Conservation (phyloP, 2,888 invertebrate genomes). For the Thera britannica region DNA sequence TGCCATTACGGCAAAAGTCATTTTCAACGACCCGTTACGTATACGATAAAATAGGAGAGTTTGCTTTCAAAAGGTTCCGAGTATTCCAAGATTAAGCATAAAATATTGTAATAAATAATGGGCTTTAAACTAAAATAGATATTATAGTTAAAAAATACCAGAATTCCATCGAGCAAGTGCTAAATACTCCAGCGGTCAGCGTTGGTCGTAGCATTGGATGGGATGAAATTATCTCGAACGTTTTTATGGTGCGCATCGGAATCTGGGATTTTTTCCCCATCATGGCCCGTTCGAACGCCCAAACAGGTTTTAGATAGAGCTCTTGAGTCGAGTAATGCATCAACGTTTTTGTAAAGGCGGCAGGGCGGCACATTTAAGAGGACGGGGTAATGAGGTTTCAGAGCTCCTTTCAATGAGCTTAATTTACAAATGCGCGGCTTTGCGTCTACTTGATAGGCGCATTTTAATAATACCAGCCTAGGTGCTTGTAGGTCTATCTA, state of each 20-base stretch:
- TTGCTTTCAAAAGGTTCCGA: neutral
- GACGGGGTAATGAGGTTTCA: slow-evolving; percentile 75
- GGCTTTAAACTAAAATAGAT: slow-evolving; percentile 41
- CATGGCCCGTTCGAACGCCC: slow-evolving; percentile 73
- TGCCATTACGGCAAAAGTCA: slow-evolving; percentile 7
- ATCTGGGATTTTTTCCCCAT: slow-evolving; percentile 82
- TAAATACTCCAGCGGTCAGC: slow-evolving; percentile 69
- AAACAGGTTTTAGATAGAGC: slow-evolving; percentile 84
- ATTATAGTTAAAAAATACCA: slow-evolving; percentile 37
- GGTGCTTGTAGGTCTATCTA: slow-evolving; percentile 5
- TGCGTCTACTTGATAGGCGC: slow-evolving; percentile 11
- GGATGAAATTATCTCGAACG: slow-evolving; percentile 80
- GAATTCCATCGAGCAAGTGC: slow-evolving; percentile 64
- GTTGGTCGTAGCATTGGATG: slow-evolving; percentile 66
- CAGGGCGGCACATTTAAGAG: slow-evolving; percentile 76
- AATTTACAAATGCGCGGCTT: slow-evolving; percentile 35
- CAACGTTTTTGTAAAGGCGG: slow-evolving; percentile 82
- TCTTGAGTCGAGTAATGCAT: slow-evolving; percentile 74
- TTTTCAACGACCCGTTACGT: slow-evolving; percentile 10
- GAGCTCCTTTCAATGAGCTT: slow-evolving; percentile 68
- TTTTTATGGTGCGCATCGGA: slow-evolving; percentile 83
- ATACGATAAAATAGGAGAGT: neutral
- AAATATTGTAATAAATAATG: neutral
- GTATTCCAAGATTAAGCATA: neutral
- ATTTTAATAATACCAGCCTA: slow-evolving; percentile 19